A percentile compares a stretch with the other conserved stretches of the same genome.
Conservation (phyloP, 2,797 vertebrate species). For the Eulemur coronatus region DNA sequence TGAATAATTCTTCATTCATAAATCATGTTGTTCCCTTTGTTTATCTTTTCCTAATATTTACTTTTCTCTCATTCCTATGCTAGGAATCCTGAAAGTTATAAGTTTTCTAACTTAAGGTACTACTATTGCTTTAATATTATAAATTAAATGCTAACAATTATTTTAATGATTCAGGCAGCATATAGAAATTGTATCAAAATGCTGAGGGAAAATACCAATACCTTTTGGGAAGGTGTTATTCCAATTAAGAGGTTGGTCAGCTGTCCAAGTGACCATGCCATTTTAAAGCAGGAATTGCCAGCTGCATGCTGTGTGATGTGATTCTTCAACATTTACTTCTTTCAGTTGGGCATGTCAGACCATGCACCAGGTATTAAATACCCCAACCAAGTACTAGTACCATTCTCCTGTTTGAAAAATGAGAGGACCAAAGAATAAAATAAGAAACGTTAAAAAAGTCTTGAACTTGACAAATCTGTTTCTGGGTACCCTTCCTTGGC, state of each 20-base stretch:
- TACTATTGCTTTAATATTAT: background rate
- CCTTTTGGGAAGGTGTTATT: background rate
- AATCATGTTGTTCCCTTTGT: constrained; percentile 8
- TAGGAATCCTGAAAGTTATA: background rate
- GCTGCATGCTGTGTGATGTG: background rate
- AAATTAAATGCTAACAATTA: background rate
- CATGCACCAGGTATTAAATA: background rate
- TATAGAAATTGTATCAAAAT: background rate
- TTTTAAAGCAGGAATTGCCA: background rate
- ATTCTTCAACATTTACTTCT: constrained; percentile 27
- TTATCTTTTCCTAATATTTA: constrained; percentile 44
- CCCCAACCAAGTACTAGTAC: background rate
- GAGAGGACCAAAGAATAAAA: background rate
- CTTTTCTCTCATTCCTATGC: background rate
- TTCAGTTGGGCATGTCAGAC: background rate
- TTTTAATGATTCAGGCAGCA: background rate
- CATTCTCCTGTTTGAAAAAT: constrained; percentile 3
- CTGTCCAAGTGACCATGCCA: background rate
- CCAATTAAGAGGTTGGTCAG: background rate
- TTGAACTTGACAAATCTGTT: background rate
- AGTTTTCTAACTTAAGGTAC: constrained; percentile 12
- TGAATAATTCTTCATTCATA: constrained; percentile 6
- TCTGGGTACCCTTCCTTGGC: background rate
- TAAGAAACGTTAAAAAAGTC: background rate
- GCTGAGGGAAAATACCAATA: background rate